Evolutionary conservation across 2,888 invertebrate genomes (phyloP).

Genomic region (Antitype chi): DNA sequence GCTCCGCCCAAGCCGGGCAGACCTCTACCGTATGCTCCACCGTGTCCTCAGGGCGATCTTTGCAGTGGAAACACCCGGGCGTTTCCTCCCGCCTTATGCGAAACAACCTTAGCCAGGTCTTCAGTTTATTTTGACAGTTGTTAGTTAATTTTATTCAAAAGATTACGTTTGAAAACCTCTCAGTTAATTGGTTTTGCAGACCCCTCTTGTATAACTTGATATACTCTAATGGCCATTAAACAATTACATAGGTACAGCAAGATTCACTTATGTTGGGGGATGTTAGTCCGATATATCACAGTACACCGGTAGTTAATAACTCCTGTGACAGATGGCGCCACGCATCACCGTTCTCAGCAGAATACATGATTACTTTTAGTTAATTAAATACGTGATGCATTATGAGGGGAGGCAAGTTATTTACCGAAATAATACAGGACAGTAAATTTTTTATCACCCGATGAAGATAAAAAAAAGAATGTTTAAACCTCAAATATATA

Average conservation of each 20-base stretch:
- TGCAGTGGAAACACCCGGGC: too few relatives aligned
- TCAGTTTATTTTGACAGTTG: not conserved
- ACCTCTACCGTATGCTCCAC: too few relatives aligned
- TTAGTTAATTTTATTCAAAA: too few relatives aligned
- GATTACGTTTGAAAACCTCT: not conserved
- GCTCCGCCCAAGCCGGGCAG: too few relatives aligned
- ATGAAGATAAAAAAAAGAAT: too few relatives aligned
- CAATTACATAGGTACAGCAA: slow-evolving; percentile 13
- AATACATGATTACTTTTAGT: slow-evolving; percentile 52
- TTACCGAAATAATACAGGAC: not conserved
- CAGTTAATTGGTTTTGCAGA: slow-evolving; percentile 5
- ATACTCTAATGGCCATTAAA: slow-evolving; percentile 33
- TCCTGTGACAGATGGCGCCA: slow-evolving; percentile 53
- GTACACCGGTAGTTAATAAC: slow-evolving; percentile 51
- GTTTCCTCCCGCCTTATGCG: too few relatives aligned
- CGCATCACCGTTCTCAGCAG: slow-evolving; percentile 40
- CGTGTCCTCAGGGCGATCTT: too few relatives aligned
- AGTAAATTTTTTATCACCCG: not conserved
- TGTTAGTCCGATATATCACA: slow-evolving; percentile 40
- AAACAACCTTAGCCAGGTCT: too few relatives aligned
- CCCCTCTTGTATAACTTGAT: slow-evolving; percentile 8
- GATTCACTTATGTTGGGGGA: slow-evolving; percentile 16
- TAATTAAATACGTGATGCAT: slow-evolving; percentile 45
- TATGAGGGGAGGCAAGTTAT: not conserved
- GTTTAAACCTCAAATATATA: not conserved